Evolutionary conservation across 2,797 vertebrate species (phyloP).

Genomic region (Hippoglossus hippoglossus): DNA sequence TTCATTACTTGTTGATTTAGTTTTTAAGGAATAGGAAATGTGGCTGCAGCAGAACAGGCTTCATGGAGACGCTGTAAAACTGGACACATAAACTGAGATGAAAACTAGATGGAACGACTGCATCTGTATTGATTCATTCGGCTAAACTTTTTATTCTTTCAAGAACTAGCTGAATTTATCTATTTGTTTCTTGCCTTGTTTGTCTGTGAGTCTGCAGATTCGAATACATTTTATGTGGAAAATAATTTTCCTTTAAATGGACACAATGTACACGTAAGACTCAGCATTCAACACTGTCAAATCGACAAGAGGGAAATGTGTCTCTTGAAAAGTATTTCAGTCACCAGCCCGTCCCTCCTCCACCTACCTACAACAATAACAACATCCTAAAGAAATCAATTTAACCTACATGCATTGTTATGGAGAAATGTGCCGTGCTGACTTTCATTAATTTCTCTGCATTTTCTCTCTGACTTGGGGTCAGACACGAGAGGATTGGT

Average conservation of each 20-base stretch:
- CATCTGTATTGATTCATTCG: too few species aligned
- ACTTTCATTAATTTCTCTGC: constrained; percentile 54
- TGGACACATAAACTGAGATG: too few species aligned
- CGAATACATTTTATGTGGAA: background rate
- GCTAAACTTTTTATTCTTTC: too few species aligned
- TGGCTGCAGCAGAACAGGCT: too few species aligned
- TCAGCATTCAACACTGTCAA: constrained; percentile 31
- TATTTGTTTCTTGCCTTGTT: too few species aligned
- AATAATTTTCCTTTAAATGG: background rate
- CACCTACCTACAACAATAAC: background rate
- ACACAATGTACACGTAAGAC: constrained; percentile 37
- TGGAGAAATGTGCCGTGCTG: constrained; percentile 40
- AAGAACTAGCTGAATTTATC: too few species aligned
- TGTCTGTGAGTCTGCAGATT: background rate
- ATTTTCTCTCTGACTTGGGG: constrained; percentile 66
- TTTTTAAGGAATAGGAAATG: too few species aligned
- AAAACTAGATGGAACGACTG: too few species aligned
- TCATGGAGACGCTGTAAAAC: too few species aligned
- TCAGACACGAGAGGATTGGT: constrained; percentile 72
- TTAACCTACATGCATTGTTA: constrained; percentile 52
- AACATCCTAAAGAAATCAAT: constrained; percentile 3
- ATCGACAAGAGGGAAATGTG: constrained; percentile 19
- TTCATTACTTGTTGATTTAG: too few species aligned
- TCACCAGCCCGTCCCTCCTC: constrained; percentile 7
- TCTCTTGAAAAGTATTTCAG: constrained; percentile 41